These are phyloP conservation scores for Alces alces DNA, from an alignment of 2,113 vertebrate species.

Conservation along the genomic window DNA sequence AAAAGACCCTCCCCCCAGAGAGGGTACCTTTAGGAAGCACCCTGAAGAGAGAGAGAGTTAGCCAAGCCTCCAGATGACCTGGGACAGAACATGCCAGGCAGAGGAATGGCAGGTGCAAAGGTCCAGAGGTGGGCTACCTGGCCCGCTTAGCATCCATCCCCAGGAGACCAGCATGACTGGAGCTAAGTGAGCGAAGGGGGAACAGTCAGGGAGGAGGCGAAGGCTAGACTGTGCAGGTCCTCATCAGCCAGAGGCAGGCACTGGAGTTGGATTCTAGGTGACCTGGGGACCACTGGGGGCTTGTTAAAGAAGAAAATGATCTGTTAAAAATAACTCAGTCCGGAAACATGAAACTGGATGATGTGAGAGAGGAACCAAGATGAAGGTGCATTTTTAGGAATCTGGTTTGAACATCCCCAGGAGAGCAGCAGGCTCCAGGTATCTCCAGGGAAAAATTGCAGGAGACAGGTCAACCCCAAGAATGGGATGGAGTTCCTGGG, in stretches of 20 bases:
- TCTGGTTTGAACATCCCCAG: neutral
- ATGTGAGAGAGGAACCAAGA: neutral
- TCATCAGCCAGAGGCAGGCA: neutral
- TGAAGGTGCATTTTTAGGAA: neutral
- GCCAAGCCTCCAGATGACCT: neutral
- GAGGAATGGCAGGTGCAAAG: neutral
- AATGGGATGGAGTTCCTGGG: neutral
- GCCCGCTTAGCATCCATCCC: neutral
- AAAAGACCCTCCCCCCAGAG: neutral
- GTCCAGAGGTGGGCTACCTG: neutral
- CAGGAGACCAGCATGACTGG: neutral
- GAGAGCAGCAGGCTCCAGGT: rapidly evolving
- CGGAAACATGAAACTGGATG: neutral
- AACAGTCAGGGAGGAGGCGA: neutral
- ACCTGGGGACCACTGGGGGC: neutral
- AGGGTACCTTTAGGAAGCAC: neutral
- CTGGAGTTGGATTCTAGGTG: neutral
- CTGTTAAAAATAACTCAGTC: neutral
- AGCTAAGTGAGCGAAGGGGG: too few relatives aligned
- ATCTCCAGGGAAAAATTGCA: neutral
- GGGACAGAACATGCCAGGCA: neutral
- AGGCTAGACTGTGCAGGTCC: rapidly evolving
- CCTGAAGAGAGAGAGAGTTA: neutral
- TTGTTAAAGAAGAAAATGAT: neutral
- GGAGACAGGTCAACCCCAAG: neutral